phyloP scores from a whole-genome alignment of 2,113 vertebrate genomes.

The Kryptolebias marmoratus region DNA sequence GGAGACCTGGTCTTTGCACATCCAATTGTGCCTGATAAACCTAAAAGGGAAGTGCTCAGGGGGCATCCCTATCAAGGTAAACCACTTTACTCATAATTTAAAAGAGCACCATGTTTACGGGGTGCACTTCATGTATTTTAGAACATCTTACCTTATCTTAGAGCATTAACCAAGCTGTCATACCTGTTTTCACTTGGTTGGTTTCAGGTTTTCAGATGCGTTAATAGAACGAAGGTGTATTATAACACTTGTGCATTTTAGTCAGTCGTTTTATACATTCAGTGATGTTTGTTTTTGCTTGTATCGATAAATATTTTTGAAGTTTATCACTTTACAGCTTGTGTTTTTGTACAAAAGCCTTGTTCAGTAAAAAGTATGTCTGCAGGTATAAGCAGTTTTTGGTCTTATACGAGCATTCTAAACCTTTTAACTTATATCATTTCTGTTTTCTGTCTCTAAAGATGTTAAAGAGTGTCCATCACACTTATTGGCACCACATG shows the following conservation, averaged over 20 bases:
- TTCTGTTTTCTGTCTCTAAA: conserved; percentile 57
- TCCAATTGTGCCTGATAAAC: background rate
- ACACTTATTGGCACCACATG: conserved; percentile 56
- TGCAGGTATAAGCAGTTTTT: conserved; percentile 48
- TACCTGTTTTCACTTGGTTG: background rate
- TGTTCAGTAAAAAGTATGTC: conserved; percentile 4
- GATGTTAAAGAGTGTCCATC: conserved; percentile 61
- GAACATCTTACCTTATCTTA: background rate
- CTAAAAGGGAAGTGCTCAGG: background rate
- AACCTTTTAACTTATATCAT: conserved; percentile 58
- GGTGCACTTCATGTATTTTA: background rate
- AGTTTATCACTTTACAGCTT: background rate
- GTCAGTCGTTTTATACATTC: no score
- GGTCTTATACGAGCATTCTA: conserved; percentile 46
- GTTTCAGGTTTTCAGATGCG: background rate
- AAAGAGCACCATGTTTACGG: background rate
- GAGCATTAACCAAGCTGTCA: background rate
- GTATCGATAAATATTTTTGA: conserved; percentile 13
- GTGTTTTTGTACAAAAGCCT: no score
- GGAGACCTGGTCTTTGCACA: background rate
- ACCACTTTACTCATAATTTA: background rate
- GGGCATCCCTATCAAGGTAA: background rate
- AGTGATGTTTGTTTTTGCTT: no score
- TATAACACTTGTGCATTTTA: no score
- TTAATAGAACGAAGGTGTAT: no score